phyloP scores from a whole-genome alignment of 2,113 vertebrate genomes.

The Vanacampus margaritifer region DNA sequence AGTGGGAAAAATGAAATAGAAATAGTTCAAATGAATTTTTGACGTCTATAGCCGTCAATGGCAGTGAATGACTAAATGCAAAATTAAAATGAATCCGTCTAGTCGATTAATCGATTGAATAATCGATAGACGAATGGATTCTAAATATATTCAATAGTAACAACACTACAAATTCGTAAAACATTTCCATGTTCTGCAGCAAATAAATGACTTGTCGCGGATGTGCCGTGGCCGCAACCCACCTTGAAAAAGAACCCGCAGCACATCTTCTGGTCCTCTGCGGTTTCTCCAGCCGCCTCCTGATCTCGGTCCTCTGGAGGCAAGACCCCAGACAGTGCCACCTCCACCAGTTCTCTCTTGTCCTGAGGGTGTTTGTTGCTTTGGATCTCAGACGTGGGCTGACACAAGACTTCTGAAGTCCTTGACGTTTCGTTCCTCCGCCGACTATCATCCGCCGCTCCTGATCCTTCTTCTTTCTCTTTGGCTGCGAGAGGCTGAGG shows the following conservation, averaged over 20 bases:
- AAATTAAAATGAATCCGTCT: too few relatives aligned
- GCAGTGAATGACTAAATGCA: too few relatives aligned
- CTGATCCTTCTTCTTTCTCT: constrained; percentile 27
- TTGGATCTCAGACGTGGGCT: constrained; percentile 74
- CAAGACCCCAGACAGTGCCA: constrained; percentile 82
- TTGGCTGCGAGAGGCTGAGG: constrained; percentile 30
- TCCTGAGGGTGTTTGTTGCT: constrained; percentile 54
- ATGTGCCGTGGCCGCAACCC: constrained; percentile 12
- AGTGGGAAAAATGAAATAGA: too few relatives aligned
- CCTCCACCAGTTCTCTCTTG: constrained; percentile 83
- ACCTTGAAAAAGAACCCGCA: constrained; percentile 99
- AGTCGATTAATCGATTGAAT: too few relatives aligned
- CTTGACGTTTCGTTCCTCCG: constrained; percentile 44
- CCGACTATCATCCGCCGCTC: constrained; percentile 1
- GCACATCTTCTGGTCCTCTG: constrained; percentile 91
- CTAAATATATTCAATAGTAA: too few relatives aligned
- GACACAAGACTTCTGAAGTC: constrained; percentile 77
- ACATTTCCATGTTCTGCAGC: too few relatives aligned
- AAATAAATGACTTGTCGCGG: too few relatives aligned
- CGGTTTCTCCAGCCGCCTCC: constrained; percentile 71
- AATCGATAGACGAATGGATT: too few relatives aligned
- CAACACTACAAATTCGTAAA: too few relatives aligned
- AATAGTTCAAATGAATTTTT: too few relatives aligned
- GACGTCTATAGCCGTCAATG: too few relatives aligned
- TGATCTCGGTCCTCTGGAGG: constrained; percentile 65